Evolutionary conservation across 2,113 vertebrate genomes (phyloP).

Genomic region (Cyphomyrus plagiostoma): DNA sequence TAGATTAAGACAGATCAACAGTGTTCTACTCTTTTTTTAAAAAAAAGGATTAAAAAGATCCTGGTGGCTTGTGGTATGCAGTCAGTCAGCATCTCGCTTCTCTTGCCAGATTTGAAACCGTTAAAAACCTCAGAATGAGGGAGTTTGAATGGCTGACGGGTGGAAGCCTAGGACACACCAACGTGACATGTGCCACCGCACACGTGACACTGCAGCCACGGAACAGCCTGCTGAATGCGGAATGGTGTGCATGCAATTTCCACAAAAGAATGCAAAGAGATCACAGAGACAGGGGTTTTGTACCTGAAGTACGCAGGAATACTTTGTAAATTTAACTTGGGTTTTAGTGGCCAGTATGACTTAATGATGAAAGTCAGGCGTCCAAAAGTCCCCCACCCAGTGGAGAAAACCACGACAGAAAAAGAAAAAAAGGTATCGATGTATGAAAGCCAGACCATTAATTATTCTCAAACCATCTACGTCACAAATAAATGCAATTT

Average conservation of each 20-base stretch:
- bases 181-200: background rate
- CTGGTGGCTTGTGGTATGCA: background rate
- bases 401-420: background rate
- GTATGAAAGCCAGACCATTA: background rate
- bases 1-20: background rate
- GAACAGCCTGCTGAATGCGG: background rate
- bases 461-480: background rate
- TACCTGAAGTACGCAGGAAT: background rate
- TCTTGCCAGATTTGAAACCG: background rate
- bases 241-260: background rate
- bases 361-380: background rate
- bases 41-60: background rate
- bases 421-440: background rate
- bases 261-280: background rate
- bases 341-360: background rate
- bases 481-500: background rate
- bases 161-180: background rate
- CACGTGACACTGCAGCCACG: background rate
- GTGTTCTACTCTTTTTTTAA: background rate
- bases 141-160: background rate
- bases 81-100: background rate
- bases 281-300: background rate
- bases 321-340: background rate
- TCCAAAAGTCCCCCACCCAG: background rate
- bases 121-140: background rate